Evolutionary conservation across 2,113 vertebrate genomes (phyloP), one percentile per base, ranked within the genome.

Genomic region (Bostrychus sinensis): DNA sequence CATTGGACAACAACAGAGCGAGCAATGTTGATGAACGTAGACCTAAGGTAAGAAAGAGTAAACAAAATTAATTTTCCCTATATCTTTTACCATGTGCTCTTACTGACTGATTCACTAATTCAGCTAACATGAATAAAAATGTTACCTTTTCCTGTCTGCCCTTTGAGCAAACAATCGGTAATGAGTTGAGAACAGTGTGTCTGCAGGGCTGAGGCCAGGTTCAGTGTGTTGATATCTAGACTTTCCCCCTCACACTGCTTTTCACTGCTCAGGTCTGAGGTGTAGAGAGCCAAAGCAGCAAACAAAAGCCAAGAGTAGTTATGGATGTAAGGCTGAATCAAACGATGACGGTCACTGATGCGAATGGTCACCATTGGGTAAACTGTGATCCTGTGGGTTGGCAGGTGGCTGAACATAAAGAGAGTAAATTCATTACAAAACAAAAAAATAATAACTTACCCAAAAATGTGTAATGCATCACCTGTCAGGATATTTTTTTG

Each of bases 271-370:
- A 98, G 78, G 38, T 98, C 95, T 0, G 96, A 95, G 0, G 94
- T 94, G 77, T 97, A 96, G 56, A 99, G 94, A 2, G 95, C 93
- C 86, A 99, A 66, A 20, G 95, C 94, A 0, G 95, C 93, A 36
- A 98, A 99, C 3, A 99, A 85, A 36, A 99, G 92, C 97, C 97
- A 99, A 60, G 96, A 95, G 8, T 98, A 99, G 62, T 98, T 99
- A 90, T 99, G 97, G 66, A 98, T 92, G 14, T 98, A 99, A 0
- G 96, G 97, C 80, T 98, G 97, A 88, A 99, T 97, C 67, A 98
- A 91, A 22, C 95, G 89, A 84, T 99, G 96, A 0, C 93, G 94
- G 85, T 98, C 95, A 0, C 96, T 98, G 92, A 96, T 94, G 0
- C 95, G 92, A 67, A 95, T 95, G 16, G 96, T 98, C 82, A 97